Evolutionary conservation across 2,113 vertebrate species (phyloP), one percentile per base, ranked within the genome.

Genomic region (Nicator chloris): DNA sequence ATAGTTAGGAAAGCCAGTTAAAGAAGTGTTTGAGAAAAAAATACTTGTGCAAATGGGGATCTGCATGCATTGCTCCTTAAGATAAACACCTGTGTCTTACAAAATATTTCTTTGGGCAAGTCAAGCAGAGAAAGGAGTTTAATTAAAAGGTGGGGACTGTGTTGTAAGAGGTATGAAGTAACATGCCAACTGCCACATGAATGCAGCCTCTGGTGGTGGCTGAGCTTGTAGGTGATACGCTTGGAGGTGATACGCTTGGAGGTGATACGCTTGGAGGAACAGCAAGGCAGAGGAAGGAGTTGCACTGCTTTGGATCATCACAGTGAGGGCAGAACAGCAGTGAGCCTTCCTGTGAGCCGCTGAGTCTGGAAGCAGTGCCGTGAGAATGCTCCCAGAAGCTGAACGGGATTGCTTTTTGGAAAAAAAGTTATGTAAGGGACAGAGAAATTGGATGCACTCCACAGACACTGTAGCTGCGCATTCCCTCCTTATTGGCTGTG

Each of bases 201-300:
- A 40, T 71, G 69, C 30, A 64, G 65, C 31, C 53, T 50, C 49
- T 66, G n/a, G 7, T 69, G 66, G 30, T 30, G 12, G 15, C 13
- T 54, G 60, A 91, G 61, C 27, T 59, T 47, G 64, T 42, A 17
- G 51, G 13, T 28, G 7, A 47, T 37, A 0, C 2, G 6, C 61
- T 37, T 0, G 1, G 73, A 45, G 70, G 18, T 28, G 7, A 47
- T 37, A 0, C 2, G 61, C 27, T 59, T 47, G 64, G 39, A 17
- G 51, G 13, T 28, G 7, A 47, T 37, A 0, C 2, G 6, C 61
- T 37, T 0, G 1, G 73, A 45, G 70, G 18, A 73, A 6, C 10
- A 68, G 69, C 2, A 2, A 49, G 56, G 35, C 35, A 47, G 49
- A 69, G 37, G 37, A 56, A 82, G 73, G 79, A 93, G 40, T 39